Base-by-base conservation (phyloP, 2,888 invertebrate genomes). In the Lepidocyrtoides sp. region DNA sequence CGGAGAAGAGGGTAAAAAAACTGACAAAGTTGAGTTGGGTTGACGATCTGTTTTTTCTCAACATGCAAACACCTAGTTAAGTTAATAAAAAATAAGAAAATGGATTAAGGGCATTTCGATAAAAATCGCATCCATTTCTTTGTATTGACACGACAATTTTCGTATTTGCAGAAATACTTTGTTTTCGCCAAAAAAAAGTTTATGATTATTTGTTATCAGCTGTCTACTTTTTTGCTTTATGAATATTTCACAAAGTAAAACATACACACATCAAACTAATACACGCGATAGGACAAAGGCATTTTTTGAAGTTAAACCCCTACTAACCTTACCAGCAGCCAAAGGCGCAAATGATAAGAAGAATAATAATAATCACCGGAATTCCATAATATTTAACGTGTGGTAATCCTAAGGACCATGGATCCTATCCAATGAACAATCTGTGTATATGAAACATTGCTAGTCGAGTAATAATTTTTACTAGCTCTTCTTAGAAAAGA, bases 61-160 rank as follows among this genome's bases (percentile, higher is more conserved):
- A 69, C 90, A 90, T 90, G 90, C 90, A 85, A 90, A 90, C 90
- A 12, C 60, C 84, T 79, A 90, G 84, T 90, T 90, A 90, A 66
- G 69, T 17, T 79, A 77, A 54, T 90, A 90, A 89, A 89, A 89
- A 51, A 20, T 1, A 36, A 41, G 60, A 69, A 90, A 75, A 75
- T 23, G 84, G 84, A 77, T 90, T 85, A 54, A 66, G 90, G 90
- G 66, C 79, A 90, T 79, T 84, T 32, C 26, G 90, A 85, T 85
- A 90, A 79, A 36, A 84, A 90, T 85, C 84, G 63, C 83, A 85
- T 36, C 29, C 79, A 85, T 79, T 85, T 83, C 54, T 60, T 90
- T 66, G 41, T 90, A 90, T 90, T 66, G 85, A 85, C 90, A 90
- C 41, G n/a, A 66, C 63, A 77, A 79, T 90, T 90, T 90, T 90